Conservation (phyloP, 2,797 vertebrate genomes). For the Darevskia mixta region DNA sequence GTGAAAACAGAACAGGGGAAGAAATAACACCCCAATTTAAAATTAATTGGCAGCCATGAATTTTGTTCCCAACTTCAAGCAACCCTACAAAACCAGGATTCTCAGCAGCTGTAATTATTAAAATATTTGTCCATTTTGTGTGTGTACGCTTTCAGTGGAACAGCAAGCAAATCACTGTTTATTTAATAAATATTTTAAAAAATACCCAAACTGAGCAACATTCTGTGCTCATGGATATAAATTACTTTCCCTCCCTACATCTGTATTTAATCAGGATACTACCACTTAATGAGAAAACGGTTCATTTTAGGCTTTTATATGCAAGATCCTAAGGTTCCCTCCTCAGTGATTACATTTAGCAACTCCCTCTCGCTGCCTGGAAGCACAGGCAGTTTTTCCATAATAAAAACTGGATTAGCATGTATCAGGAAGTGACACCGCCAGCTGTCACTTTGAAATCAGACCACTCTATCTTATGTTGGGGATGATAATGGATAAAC, state of each 20-base stretch:
- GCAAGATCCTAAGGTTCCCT: conserved; percentile 79
- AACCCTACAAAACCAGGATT: background rate
- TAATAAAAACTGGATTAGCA: conserved; percentile 99
- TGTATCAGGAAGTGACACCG: conserved; percentile 92
- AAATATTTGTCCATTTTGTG: background rate
- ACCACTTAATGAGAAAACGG: conserved; percentile 78
- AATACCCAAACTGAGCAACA: conserved; percentile 34
- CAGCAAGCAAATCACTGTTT: conserved; percentile 17
- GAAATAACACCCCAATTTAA: background rate
- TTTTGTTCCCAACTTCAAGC: background rate
- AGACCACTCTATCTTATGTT: conserved; percentile 88
- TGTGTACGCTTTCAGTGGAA: conserved; percentile 21
- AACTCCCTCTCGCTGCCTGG: conserved; percentile 87
- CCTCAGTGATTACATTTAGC: conserved; percentile 83
- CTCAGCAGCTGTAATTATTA: accelerated
- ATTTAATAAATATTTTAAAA: background rate
- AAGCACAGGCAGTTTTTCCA: conserved; percentile 93
- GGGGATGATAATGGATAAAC: conserved; percentile 89
- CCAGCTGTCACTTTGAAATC: conserved; percentile 98
- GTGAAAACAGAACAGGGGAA: background rate
- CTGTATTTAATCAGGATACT: conserved; percentile 75
- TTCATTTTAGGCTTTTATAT: conserved; percentile 79
- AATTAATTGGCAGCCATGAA: background rate
- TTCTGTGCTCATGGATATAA: conserved; percentile 67
- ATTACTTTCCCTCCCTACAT: conserved; percentile 72